Evolutionary conservation across 2,888 invertebrate species (phyloP).

Genomic region (Euproctis similis): DNA sequence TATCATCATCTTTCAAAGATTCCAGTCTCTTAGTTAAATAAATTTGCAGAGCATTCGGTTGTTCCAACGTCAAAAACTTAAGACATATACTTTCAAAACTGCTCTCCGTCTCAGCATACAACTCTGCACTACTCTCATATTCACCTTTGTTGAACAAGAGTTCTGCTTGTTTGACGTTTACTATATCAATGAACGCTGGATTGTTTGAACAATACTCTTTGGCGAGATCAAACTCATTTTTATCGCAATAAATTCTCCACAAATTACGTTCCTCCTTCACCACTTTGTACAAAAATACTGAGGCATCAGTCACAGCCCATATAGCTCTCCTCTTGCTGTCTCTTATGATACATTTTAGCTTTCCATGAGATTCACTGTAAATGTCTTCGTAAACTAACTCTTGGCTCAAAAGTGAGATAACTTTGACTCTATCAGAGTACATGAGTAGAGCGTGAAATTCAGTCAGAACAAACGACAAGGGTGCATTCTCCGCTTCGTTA

Average conservation of each 20-base stretch:
- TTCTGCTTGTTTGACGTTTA: slow-evolving; percentile 92
- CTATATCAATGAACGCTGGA: slow-evolving; percentile 86
- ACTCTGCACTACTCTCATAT: slow-evolving; percentile 88
- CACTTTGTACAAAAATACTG: slow-evolving; percentile 90
- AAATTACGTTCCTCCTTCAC: slow-evolving; percentile 88
- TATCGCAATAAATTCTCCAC: slow-evolving; percentile 92
- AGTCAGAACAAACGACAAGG: slow-evolving; percentile 87
- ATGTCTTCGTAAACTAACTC: slow-evolving; percentile 91
- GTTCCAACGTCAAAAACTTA: slow-evolving; percentile 88
- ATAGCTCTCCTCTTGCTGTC: slow-evolving; percentile 86
- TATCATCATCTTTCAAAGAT: slow-evolving; percentile 81
- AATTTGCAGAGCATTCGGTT: slow-evolving; percentile 90
- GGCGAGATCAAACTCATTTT: slow-evolving; percentile 89
- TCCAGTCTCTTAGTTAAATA: slow-evolving; percentile 91
- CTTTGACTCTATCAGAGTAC: slow-evolving; percentile 88
- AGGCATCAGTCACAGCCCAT: slow-evolving; percentile 90
- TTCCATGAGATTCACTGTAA: slow-evolving; percentile 86
- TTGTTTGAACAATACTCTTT: slow-evolving; percentile 89
- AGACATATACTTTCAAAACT: slow-evolving; percentile 96
- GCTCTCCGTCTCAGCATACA: slow-evolving; percentile 92
- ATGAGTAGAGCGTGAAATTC: slow-evolving; percentile 93
- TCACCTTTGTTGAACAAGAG: slow-evolving; percentile 85
- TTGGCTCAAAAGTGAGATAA: slow-evolving; percentile 88
- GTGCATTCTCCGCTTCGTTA: slow-evolving; percentile 65
- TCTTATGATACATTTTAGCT: slow-evolving; percentile 85